Percentiles rank a stretch among this genome's conserved stretches.
Conservation (phyloP, 1,140 invertebrate species). For the Bathynomus jamesi region DNA sequence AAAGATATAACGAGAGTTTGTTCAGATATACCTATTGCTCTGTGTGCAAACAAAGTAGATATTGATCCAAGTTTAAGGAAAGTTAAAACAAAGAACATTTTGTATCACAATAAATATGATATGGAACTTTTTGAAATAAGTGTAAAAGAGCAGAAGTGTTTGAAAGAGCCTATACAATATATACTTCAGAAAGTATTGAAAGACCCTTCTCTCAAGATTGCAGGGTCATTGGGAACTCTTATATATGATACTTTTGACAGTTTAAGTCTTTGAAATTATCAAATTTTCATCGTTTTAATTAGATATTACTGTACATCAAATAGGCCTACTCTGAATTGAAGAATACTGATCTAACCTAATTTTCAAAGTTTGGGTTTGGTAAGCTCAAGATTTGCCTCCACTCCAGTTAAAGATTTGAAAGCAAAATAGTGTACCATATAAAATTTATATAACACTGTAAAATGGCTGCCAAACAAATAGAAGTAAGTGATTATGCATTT, state of each 20-base stretch:
- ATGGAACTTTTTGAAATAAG: conserved; percentile 99
- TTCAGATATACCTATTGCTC: conserved; percentile 97
- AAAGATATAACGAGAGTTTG: conserved; percentile 95
- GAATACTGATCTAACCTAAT: too few species aligned
- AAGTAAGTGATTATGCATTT: too few species aligned
- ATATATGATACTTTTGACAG: neutral
- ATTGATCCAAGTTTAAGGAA: conserved; percentile 89
- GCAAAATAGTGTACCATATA: too few species aligned
- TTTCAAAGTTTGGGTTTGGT: too few species aligned
- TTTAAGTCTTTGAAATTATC: too few species aligned
- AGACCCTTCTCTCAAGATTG: neutral
- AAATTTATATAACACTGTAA: too few species aligned
- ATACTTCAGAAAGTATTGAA: neutral
- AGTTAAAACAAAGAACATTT: conserved; percentile 98
- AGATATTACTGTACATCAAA: too few species aligned
- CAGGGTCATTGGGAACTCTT: neutral
- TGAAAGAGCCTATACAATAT: neutral
- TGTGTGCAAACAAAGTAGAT: conserved; percentile 68
- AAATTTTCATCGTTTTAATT: too few species aligned
- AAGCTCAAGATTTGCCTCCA: too few species aligned
- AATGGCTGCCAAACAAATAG: too few species aligned
- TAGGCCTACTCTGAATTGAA: too few species aligned
- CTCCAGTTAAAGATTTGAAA: too few species aligned
- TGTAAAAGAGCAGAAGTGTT: conserved; percentile 65
- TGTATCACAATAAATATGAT: conserved; percentile 99